A percentile compares a stretch with the other conserved stretches of the same genome.
These are phyloP conservation scores for Stichopus horrens DNA, from an alignment of 53 echinoderm and acorn worm genomes.

Conservation along the genomic window DNA sequence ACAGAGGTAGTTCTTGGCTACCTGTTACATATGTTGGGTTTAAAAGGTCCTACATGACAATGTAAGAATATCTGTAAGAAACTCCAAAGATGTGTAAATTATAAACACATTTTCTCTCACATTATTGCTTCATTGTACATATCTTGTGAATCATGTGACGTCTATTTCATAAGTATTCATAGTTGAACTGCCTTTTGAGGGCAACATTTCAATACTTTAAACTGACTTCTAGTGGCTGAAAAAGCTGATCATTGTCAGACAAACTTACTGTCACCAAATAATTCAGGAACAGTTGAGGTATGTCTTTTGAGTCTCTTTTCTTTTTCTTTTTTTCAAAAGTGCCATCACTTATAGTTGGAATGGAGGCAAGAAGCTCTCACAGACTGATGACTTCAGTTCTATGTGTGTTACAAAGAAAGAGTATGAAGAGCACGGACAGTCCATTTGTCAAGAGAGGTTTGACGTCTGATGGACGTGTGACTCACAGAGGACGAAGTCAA, in stretches of 20 bases:
- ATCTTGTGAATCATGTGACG: no score
- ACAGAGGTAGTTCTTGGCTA: no score
- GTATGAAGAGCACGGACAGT: conserved; percentile 89
- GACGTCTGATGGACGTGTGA: conserved; percentile 73
- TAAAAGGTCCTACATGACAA: no score
- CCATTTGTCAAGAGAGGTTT: conserved; percentile 86
- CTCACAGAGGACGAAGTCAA: background rate
- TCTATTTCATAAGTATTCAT: background rate
- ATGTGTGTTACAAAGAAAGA: conserved; percentile 81
- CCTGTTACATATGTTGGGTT: no score
- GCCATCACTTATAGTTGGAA: conserved; percentile 91
- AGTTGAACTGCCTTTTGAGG: background rate
- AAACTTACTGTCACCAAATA: background rate
- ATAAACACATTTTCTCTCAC: no score
- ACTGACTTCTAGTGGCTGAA: no score
- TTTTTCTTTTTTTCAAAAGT: conserved; percentile 46
- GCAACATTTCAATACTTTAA: no score
- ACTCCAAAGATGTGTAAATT: no score
- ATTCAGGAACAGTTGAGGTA: background rate
- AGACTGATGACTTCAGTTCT: conserved; percentile 69
- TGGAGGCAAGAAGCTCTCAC: conserved; percentile 72
- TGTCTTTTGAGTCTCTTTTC: background rate
- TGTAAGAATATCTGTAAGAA: no score
- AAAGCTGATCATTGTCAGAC: background rate
- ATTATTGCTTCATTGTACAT: no score